Conservation (phyloP, 2,113 vertebrate genomes). For the Herpetotheres cachinnans region DNA sequence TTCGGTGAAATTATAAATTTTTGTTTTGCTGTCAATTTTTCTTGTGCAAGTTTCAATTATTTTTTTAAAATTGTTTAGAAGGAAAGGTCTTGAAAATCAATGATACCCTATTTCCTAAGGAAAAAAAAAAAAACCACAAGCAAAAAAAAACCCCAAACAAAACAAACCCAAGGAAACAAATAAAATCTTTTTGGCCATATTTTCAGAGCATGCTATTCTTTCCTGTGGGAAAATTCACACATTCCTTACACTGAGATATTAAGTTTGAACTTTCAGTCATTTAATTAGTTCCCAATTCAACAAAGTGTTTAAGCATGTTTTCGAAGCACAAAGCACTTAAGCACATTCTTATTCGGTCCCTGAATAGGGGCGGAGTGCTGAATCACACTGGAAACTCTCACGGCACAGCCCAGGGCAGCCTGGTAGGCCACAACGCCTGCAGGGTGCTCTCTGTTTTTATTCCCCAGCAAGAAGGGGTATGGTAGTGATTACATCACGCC, state of each 20-base stretch:
- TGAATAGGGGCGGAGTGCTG: constrained; percentile 39
- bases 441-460: background rate
- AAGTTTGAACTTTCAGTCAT: constrained; percentile 57
- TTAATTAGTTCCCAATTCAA: constrained; percentile 53
- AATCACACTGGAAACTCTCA: constrained; percentile 16
- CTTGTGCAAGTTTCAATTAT: accelerated
- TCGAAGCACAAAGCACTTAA: constrained; percentile 59
- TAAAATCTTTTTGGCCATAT: background rate
- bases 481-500: background rate
- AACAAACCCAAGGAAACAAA: background rate
- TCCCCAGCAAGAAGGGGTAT: background rate
- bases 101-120: background rate
- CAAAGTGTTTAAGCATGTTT: constrained; percentile 54
- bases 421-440: background rate
- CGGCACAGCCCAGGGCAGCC: background rate
- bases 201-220: background rate
- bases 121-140: background rate
- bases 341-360: constrained; percentile 27
- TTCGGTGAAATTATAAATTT: background rate
- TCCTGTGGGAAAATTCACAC: constrained; percentile 58
- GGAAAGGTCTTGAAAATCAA: background rate
- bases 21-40: background rate
- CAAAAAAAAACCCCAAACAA: background rate
- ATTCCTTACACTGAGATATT: constrained; percentile 24
- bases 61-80: background rate